Evolutionary conservation across 2,113 vertebrate genomes (phyloP).

Genomic region (Shinisaurus crocodilurus): DNA sequence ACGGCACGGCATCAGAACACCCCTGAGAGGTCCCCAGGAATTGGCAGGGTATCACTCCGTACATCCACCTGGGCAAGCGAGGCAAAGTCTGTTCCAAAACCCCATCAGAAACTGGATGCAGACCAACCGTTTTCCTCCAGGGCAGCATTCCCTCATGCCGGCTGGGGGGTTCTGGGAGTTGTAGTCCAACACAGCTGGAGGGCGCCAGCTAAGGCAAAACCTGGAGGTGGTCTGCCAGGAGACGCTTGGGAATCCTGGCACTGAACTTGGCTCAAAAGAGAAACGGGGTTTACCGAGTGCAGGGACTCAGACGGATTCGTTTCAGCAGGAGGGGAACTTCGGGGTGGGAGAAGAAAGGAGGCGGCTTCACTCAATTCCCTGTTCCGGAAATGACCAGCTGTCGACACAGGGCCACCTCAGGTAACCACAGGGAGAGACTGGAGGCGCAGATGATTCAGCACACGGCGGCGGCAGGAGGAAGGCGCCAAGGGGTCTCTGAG

Average conservation of each 20-base stretch:
- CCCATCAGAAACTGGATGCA: too few relatives aligned
- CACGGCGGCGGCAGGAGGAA: neutral
- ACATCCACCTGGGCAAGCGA: too few relatives aligned
- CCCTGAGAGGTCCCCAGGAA: too few relatives aligned
- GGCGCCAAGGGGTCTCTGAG: neutral
- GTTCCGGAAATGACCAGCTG: neutral
- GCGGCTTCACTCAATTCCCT: neutral
- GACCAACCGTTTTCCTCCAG: too few relatives aligned
- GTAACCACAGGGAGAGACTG: neutral
- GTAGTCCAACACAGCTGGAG: too few relatives aligned
- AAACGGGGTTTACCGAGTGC: neutral
- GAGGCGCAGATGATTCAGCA: neutral
- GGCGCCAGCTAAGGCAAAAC: too few relatives aligned
- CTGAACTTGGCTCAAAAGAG: neutral
- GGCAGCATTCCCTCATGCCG: too few relatives aligned
- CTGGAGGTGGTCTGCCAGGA: neutral
- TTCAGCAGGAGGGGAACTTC: neutral
- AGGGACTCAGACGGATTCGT: neutral
- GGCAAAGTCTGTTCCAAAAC: too few relatives aligned
- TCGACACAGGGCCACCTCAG: too few relatives aligned
- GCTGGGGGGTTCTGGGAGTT: too few relatives aligned
- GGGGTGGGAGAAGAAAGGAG: neutral
- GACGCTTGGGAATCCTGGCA: neutral
- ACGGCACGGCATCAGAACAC: too few relatives aligned
- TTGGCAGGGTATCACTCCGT: too few relatives aligned